Conservation (phyloP, 2,797 vertebrate species). For the Oryzias sinensis region DNA sequence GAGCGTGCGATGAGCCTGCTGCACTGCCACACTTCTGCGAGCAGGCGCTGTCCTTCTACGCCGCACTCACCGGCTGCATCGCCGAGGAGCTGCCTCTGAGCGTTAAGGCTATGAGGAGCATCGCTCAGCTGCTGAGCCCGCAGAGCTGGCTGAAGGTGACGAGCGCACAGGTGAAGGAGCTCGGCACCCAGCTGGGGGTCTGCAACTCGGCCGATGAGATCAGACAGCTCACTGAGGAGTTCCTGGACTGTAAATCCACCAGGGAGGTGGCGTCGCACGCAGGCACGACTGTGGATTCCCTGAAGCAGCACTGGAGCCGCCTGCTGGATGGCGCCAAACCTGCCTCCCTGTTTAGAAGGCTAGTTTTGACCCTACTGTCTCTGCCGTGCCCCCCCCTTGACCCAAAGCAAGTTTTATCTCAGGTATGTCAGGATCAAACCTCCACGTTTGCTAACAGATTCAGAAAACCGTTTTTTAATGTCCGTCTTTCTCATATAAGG, state of each 20-base stretch:
- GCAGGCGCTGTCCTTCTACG: slow-evolving; percentile 67
- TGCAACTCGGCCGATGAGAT: slow-evolving; percentile 51
- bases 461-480: neutral
- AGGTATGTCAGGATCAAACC: slow-evolving; percentile 52
- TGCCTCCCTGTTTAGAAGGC: slow-evolving; percentile 67
- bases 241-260: slow-evolving; percentile 63
- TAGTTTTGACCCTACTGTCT: slow-evolving; percentile 72
- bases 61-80: slow-evolving; percentile 59
- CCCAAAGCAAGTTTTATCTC: slow-evolving; percentile 60
- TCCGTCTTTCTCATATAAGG: slow-evolving; percentile 45
- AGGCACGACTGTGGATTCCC: slow-evolving; percentile 12
- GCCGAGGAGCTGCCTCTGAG: slow-evolving; percentile 64
- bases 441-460: neutral
- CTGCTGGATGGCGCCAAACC: slow-evolving; percentile 52
- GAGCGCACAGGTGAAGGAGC: slow-evolving; percentile 49
- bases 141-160: slow-evolving; percentile 52
- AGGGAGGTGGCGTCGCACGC: slow-evolving; percentile 33
- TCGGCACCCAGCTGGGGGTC: slow-evolving; percentile 67
- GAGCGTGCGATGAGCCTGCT: slow-evolving; percentile 34
- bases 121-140: slow-evolving; percentile 70
- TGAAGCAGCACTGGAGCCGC: slow-evolving; percentile 68
- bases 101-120: slow-evolving; percentile 51
- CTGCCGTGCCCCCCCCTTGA: slow-evolving; percentile 73
- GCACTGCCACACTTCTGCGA: slow-evolving; percentile 34
- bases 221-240: slow-evolving; percentile 63